Evolutionary conservation across 2,113 vertebrate genomes (phyloP).

Genomic region (Aplodontia rufa): DNA sequence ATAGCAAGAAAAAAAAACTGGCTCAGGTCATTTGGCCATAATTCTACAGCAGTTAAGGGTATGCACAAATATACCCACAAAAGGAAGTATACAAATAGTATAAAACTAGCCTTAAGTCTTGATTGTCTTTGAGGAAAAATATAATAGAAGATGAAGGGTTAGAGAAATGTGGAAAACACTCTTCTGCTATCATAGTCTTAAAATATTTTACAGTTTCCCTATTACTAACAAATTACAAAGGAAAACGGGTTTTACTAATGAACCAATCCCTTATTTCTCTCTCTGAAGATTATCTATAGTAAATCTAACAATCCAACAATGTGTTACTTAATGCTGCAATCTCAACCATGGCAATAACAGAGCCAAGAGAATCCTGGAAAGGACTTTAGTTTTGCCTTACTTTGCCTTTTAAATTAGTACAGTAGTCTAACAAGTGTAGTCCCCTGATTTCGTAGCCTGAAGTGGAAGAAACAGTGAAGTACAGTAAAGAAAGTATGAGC

Average conservation of each 20-base stretch:
- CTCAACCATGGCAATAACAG: background rate
- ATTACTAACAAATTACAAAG: background rate
- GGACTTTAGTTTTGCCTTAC: background rate
- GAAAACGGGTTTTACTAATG: background rate
- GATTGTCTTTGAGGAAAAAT: background rate
- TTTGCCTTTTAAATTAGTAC: background rate
- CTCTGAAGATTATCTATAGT: background rate
- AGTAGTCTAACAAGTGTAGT: background rate
- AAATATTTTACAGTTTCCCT: background rate
- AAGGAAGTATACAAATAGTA: background rate
- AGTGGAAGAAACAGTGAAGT: background rate
- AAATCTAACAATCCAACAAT: background rate
- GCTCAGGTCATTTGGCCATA: background rate
- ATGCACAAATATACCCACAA: background rate
- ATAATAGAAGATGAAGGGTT: background rate
- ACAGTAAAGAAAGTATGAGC: background rate
- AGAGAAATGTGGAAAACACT: background rate
- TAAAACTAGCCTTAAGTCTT: background rate
- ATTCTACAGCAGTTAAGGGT: background rate
- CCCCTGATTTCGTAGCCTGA: background rate
- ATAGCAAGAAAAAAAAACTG: background rate
- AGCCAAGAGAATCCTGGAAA: background rate
- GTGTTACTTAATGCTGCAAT: background rate
- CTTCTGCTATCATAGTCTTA: background rate
- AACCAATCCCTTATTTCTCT: background rate